A percentile compares a stretch with the other conserved stretches of the same genome.
These are phyloP conservation scores for human DNA, from an alignment of 2,113 vertebrate genomes.

Conservation along the genomic window GRCh38 chr2:121932001-121932500, in stretches of 20 bases:
- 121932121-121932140: neutral
- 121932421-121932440: neutral
- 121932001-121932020: no score
- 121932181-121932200: neutral
- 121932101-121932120: no score
- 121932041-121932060: no score
- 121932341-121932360: neutral
- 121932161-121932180: no score
- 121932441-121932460: neutral
- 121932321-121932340: neutral
- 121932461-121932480: neutral
- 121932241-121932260: neutral
- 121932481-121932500: neutral
- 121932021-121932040: no score
- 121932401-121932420: neutral
- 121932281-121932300: neutral
- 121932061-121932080: fast-evolving
- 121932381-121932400: neutral
- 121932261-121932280: neutral
- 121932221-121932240: neutral
- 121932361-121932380: neutral
- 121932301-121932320: neutral
- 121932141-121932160: neutral
- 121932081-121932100: no score
- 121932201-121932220: neutral